Evolutionary conservation across 2,888 invertebrate genomes (phyloP), one percentile per base, ranked within the genome.

Genomic region (Campoplex nolae): DNA sequence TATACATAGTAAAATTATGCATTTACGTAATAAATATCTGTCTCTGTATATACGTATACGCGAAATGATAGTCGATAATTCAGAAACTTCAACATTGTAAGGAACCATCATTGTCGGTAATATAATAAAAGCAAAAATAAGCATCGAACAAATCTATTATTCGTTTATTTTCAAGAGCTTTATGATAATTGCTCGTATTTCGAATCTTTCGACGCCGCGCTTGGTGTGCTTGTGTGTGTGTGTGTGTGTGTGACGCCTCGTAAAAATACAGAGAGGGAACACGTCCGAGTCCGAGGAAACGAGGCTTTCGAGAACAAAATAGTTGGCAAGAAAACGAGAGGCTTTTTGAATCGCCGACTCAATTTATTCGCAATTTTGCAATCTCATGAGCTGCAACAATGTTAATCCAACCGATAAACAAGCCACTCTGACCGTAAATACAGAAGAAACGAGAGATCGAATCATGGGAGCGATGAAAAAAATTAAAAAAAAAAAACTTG

Each of bases 41-140:
- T 38, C 32, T 71, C 3, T 51, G 8, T 65, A 45, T 65, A 76
- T 28, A 58, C 11, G 28, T 16, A 16, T 32, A 13, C 6, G 38
- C 38, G 77, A 65, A 51, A 71, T 51, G 11, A 8, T 38, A 48
- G 45, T 65, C 62, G 62, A 77, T 77, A 51, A 71, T 71, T 83
- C 54, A 77, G 58, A 42, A 70, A 78, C 68, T 35, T 28, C 23
- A 42, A 71, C 45, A 76, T 68, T n/a, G 32, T 48, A 18, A 56
- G 42, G 18, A 75, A 58, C 56, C 56, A 71, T 68, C 35, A 62
- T 18, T 48, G 68, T 56, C 76, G 45, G 62, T 28, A 54, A 68
- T 65, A 65, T 62, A 32, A 58, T 8, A 58, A 56, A 1, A n/a
- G n/a, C 18, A 35, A 18, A 1, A 32, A 35, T 32, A 48, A 32